Evolutionary conservation across 1,140 invertebrate genomes (phyloP), one percentile per base, ranked within the genome.

Genomic region (Calosoma granatense): DNA sequence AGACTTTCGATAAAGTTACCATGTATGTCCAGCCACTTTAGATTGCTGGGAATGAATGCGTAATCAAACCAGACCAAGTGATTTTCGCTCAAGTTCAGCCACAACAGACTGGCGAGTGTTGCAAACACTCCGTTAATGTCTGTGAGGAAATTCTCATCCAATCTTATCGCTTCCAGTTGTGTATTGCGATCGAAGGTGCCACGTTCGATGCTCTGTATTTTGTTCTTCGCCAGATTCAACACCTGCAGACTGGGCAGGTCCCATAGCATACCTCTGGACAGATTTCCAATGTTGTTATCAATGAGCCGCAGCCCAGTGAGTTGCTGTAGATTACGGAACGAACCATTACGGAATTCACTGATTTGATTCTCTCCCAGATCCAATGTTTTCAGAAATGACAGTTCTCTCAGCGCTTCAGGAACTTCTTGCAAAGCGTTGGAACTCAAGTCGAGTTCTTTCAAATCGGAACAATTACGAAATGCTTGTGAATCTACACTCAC

Each of bases 41-140:
- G 74, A 70, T 90, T 90, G 47, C 80, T 82, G 9, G 90, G 90
- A 59, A 94, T 84, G 69, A 91, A 89, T 14, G 88, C 88, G 69
- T 91, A 93, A 70, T 94, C 90, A 68, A 93, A 93, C 87, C 88
- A 90, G 47, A 90, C 83, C 65, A 94, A 75, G 76, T 90, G 87
- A 77, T 94, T 94, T 72, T 91, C 87, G 1, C 89, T 92, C n/a
- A 93, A 76, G 71, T 94, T 94, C 30, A 94, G 73, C 83, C 91
- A 87, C 62, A 92, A 71, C 22, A 94, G 76, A 59, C 84, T 88
- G 0, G 86, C 79, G 6, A 94, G 73, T 12, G 86, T 86, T 20
- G 86, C 82, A 67, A 94, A 92, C 2, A 92, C 83, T 0, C 88
- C 90, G 71, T 92, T 90, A 36, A 94, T 87, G 63, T 92, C 88